Evolutionary conservation across 1,140 invertebrate species (phyloP), one percentile per base, ranked within the genome.

Genomic region (Calephelis virginiensis): DNA sequence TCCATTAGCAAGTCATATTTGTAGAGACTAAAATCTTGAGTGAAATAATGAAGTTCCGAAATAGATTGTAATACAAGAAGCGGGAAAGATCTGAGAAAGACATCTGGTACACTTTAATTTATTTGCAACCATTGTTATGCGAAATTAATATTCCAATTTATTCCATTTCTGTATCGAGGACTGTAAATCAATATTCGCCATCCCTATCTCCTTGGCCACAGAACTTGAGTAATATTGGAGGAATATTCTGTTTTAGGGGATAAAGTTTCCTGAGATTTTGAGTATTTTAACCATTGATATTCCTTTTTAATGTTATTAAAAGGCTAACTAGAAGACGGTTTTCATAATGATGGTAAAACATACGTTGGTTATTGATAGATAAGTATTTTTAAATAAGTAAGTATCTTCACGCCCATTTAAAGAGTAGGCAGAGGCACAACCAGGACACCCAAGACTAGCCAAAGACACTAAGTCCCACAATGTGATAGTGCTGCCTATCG

Each of bases 101-200:
- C 88, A 90, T 89, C 88, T 89, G 86, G 82, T 83, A 81, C 81
- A 86, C 84, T 88, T 87, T 88, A 89, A 89, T 90, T 90, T 87
- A 82, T 87, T 88, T 84, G 83, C 76, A 75, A 76, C 74, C 82
- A 89, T 89, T 90, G 88, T 90, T 85, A 84, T 85, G 82, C 81
- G 76, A 85, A 89, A 90, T 90, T 90, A 90, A 89, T 90, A 90
- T 90, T 90, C 87, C 79, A 90, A 90, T 90, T 90, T 90, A 90
- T 90, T 90, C 86, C 82, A 85, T 85, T 87, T 83, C 78, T 83
- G 85, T 88, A 87, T 88, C 80, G 79, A 77, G 80, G 80, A 77
- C 64, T 78, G 78, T 80, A 85, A 85, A 90, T 90, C 85, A 89
- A 90, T 90, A 89, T 88, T 87, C 81, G 76, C 76, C 74, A 74